Percentiles rank a stretch among this genome's conserved stretches.
Evolutionary conservation across 2,888 invertebrate species (phyloP).

Genomic region (Mayetiola destructor): DNA sequence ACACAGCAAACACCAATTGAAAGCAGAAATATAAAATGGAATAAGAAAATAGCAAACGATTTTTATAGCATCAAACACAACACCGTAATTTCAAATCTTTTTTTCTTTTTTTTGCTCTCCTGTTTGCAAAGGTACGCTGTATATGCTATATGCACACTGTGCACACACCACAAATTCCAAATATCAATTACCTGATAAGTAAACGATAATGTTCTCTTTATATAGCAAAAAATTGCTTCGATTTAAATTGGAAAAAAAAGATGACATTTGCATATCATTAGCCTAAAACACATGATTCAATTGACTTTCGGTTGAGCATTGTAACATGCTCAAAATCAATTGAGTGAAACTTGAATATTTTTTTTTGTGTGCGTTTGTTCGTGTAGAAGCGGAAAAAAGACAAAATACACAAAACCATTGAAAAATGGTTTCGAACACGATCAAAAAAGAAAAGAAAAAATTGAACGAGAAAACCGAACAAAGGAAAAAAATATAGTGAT

Average conservation of each 20-base stretch:
- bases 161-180: neutral
- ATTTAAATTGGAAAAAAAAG: neutral
- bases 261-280: conserved; percentile 9
- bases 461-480: too few species aligned
- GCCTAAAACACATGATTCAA: conserved; percentile 1
- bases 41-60: neutral
- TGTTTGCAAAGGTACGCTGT: too few species aligned
- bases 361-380: neutral
- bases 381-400: neutral
- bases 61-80: neutral
- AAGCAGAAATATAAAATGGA: neutral
- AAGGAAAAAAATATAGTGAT: too few species aligned
- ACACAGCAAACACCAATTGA: neutral
- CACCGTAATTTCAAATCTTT: too few species aligned
- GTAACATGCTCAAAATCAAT: conserved; percentile 1
- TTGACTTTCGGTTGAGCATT: neutral
- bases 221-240: neutral
- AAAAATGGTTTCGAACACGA: neutral
- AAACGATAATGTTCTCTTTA: conserved; percentile 2
- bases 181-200: neutral
- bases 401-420: neutral
- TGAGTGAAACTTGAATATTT: neutral
- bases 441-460: neutral
- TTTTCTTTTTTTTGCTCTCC: too few species aligned
- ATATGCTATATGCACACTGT: neutral